phyloP scores from a whole-genome alignment of 2,888 invertebrate genomes.

The Spicauda simplicius region DNA sequence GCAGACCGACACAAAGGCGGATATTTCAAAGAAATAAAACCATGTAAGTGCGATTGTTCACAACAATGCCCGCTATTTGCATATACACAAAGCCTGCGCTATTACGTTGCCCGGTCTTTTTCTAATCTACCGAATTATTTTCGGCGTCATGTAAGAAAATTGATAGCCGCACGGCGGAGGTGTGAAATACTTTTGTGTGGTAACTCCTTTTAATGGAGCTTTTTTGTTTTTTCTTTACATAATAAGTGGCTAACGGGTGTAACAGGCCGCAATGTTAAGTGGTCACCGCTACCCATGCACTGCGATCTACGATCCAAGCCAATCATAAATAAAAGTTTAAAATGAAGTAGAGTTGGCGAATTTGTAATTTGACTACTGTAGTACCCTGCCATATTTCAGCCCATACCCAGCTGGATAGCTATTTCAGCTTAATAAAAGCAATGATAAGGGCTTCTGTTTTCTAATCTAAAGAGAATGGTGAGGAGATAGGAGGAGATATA shows the following conservation, averaged over 20 bases:
- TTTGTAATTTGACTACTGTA: no score
- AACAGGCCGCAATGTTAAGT: no score
- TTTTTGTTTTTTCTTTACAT: background rate
- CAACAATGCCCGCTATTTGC: constrained; percentile 51
- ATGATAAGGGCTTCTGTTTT: no score
- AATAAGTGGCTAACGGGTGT: background rate
- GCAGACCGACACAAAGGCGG: constrained; percentile 47
- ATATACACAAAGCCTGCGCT: constrained; percentile 44
- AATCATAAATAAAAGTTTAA: no score
- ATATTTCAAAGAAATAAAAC: constrained; percentile 39
- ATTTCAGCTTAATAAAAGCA: no score
- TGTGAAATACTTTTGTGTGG: constrained; percentile 15
- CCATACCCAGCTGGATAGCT: no score
- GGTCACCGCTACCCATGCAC: no score
- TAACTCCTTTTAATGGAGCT: constrained; percentile 4
- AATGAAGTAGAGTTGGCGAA: no score
- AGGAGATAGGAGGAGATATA: no score
- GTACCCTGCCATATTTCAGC: no score
- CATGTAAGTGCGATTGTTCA: constrained; percentile 44
- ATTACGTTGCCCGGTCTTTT: constrained; percentile 48
- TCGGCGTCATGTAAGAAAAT: constrained; percentile 37
- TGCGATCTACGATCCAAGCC: no score
- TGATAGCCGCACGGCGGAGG: constrained; percentile 23
- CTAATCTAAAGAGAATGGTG: no score
- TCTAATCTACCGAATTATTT: constrained; percentile 45